Evolutionary conservation across 2,113 vertebrate genomes (phyloP), one percentile per base, ranked within the genome.

Genomic region (Chloropsis cyanopogon): DNA sequence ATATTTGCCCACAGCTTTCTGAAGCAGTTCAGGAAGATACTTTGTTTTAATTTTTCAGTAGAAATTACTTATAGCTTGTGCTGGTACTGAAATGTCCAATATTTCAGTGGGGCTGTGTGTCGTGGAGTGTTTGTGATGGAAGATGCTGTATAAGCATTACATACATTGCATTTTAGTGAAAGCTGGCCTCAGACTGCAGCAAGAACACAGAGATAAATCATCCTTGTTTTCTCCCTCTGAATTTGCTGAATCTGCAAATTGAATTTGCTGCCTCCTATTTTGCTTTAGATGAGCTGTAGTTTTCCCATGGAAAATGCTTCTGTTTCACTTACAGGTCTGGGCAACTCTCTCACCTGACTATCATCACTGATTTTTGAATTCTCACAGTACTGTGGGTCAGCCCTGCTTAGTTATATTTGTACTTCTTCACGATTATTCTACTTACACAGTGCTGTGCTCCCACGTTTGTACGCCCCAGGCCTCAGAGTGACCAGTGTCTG

Each of bases 381-480:
- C 42, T 65, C 35, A 9, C 21, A 19, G 5, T 52, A 2, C 28
- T 18, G 25, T 60, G 80, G 61, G n/a, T 52, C 57, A 81, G 52
- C 60, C 13, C 25, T 52, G 4, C 46, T 61, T 22, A 24, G 31
- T 33, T 68, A 5, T 24, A 2, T 35, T 14, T 2, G 3, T 41
- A 10, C 13, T 68, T 1, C 42, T 70, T 59, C 4, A 4, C 4
- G 19, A 14, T 7, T 66, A 26, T 47, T 86, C 10, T 29, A 0
- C 68, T 66, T 8, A 5, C 4, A 1, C 2, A 2, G 33, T 22
- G 64, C 76, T 56, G 10, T n/a, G 20, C 80, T 83, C 10, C 52
- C 12, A 4, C 22, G 9, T 24, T 17, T 0, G 0, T 14, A 1
- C 1, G 1, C 35, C 61, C 44, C 53, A 14, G 64, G 20, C 16